Percentiles rank a stretch among this genome's conserved stretches.
phyloP scores from a whole-genome alignment of 2,797 vertebrate species.

The Gallinago nigripennis region DNA sequence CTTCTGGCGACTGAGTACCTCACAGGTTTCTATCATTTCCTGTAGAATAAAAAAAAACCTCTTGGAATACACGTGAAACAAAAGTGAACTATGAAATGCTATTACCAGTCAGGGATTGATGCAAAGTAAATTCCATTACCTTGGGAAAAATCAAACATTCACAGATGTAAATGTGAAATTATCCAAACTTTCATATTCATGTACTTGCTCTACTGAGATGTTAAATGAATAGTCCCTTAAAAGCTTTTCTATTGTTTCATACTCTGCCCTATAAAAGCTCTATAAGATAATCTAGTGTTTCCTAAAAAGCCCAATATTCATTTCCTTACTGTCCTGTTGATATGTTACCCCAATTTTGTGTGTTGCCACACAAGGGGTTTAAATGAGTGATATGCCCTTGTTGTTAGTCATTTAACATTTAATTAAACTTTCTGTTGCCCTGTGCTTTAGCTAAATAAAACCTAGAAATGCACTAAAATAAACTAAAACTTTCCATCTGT shows the following conservation, averaged over 20 bases:
- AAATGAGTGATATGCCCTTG: background rate
- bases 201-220: background rate
- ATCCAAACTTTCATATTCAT: background rate
- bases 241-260: background rate
- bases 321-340: background rate
- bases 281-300: background rate
- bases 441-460: background rate
- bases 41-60: background rate
- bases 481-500: background rate
- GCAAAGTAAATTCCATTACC: background rate
- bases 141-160: background rate
- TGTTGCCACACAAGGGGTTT: accelerated
- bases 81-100: background rate
- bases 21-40: background rate
- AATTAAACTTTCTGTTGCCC: background rate
- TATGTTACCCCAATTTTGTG: background rate
- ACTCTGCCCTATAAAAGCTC: background rate
- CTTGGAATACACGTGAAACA: background rate
- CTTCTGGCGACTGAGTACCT: background rate
- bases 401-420: background rate
- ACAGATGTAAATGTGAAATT: background rate
- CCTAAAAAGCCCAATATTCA: background rate
- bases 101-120: background rate
- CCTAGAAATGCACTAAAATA: background rate
- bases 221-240: background rate